Conservation (phyloP, 2,113 vertebrate genomes). For the Hemibagrus wyckioides region DNA sequence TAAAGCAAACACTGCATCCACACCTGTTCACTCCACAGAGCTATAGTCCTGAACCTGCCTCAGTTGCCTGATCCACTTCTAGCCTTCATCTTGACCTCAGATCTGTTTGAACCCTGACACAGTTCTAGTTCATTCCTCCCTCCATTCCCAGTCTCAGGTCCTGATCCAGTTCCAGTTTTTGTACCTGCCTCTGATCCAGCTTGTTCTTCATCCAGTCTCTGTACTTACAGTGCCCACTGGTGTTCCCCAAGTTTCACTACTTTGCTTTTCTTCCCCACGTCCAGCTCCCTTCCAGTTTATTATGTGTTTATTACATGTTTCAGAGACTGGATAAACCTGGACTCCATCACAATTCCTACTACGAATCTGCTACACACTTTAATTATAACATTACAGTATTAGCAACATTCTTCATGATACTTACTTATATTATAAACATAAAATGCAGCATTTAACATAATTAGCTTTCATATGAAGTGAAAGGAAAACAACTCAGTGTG, state of each 20-base stretch:
- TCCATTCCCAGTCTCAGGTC: too few species aligned
- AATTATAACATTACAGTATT: not conserved
- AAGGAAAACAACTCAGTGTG: not conserved
- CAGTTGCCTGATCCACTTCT: not conserved
- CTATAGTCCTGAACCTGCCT: not conserved
- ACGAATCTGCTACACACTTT: not conserved
- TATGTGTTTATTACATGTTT: not conserved
- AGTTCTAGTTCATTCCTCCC: not conserved
- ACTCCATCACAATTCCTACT: not conserved
- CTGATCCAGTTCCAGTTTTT: not conserved
- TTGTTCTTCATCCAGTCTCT: not conserved
- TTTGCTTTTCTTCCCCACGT: not conserved
- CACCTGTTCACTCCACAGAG: not conserved
- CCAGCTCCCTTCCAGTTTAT: not conserved
- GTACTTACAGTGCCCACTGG: not conserved
- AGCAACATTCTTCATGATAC: not conserved
- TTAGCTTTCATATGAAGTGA: not conserved
- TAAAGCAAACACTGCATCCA: not conserved
- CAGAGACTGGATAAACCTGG: not conserved
- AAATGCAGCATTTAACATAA: not conserved
- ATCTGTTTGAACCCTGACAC: too few species aligned
- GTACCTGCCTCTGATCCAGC: not conserved
- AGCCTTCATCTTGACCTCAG: not conserved
- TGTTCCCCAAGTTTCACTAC: not conserved
- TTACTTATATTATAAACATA: not conserved